phyloP scores from a whole-genome alignment of 2,113 vertebrate species.

The Egretta garzetta region DNA sequence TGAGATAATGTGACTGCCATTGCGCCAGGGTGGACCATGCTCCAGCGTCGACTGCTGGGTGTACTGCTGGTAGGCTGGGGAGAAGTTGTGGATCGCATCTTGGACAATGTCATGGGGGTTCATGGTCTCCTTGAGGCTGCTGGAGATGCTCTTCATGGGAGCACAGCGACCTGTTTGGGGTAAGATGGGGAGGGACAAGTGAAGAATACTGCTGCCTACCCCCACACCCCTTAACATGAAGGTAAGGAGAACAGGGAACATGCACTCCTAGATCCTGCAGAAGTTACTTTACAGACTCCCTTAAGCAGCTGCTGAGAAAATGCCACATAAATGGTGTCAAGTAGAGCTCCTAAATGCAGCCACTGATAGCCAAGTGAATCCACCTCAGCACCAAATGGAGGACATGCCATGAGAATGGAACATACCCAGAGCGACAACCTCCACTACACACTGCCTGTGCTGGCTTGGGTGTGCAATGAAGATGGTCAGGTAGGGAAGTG shows the following conservation, averaged over 20 bases:
- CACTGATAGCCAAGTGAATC: neutral
- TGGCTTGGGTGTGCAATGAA: neutral
- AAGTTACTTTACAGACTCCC: neutral
- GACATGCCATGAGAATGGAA: neutral
- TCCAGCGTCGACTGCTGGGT: constrained; percentile 94
- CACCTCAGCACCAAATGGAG: neutral
- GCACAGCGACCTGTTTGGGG: constrained; percentile 85
- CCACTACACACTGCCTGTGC: neutral
- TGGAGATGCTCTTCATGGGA: constrained; percentile 98
- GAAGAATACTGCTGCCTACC: neutral
- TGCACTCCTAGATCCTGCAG: neutral
- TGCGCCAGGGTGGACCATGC: constrained; percentile 76
- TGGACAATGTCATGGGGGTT: constrained; percentile 94
- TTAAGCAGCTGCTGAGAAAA: neutral
- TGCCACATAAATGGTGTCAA: neutral
- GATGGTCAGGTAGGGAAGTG: neutral
- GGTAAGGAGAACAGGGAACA: neutral
- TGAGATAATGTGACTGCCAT: constrained; percentile 76
- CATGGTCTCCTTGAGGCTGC: constrained; percentile 97
- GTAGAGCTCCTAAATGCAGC: neutral
- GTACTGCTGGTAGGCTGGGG: constrained; percentile 96
- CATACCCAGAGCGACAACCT: neutral
- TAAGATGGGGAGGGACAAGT: neutral
- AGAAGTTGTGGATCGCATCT: constrained; percentile 97
- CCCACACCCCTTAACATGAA: accelerated